Conservation (phyloP, 2,888 invertebrate species). For the Temnothorax unifasciatus region DNA sequence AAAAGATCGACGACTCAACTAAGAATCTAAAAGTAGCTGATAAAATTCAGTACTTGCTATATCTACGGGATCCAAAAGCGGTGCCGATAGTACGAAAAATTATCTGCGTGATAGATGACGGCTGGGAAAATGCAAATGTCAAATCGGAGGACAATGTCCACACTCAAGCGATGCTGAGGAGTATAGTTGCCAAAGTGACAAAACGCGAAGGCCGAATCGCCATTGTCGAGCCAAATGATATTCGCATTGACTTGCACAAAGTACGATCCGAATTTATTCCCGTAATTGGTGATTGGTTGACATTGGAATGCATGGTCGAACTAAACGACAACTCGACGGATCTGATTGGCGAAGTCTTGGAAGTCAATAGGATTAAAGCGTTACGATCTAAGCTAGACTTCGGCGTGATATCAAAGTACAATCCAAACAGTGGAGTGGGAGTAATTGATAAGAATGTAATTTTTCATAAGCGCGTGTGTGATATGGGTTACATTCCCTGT, state of each 20-base stretch:
- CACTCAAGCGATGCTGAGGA: conserved; percentile 74
- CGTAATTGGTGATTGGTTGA: conserved; percentile 90
- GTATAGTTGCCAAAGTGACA: conserved; percentile 85
- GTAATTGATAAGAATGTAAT: conserved; percentile 88
- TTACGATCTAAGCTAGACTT: conserved; percentile 88
- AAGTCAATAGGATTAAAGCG: conserved; percentile 89
- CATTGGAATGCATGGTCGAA: conserved; percentile 89
- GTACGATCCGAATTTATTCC: conserved; percentile 90
- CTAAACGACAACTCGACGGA: conserved; percentile 88
- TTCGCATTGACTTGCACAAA: conserved; percentile 89
- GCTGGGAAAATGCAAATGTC: conserved; percentile 63
- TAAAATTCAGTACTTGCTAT: conserved; percentile 88
- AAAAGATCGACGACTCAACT: conserved; percentile 83
- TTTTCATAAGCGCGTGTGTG: conserved; percentile 88
- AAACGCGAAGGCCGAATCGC: conserved; percentile 84
- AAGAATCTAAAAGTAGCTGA: conserved; percentile 87
- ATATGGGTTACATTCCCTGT: conserved; percentile 87
- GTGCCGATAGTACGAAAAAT: conserved; percentile 88
- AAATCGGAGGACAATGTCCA: neutral
- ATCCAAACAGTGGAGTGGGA: conserved; percentile 85
- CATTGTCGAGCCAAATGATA: conserved; percentile 87
- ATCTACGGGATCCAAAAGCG: conserved; percentile 85
- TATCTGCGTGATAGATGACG: conserved; percentile 84
- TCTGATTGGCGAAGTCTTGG: conserved; percentile 88
- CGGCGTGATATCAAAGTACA: conserved; percentile 87